These are phyloP conservation scores for Diabrotica virgifera DNA, from an alignment of 1,140 invertebrate genomes.

Conservation along the genomic window DNA sequence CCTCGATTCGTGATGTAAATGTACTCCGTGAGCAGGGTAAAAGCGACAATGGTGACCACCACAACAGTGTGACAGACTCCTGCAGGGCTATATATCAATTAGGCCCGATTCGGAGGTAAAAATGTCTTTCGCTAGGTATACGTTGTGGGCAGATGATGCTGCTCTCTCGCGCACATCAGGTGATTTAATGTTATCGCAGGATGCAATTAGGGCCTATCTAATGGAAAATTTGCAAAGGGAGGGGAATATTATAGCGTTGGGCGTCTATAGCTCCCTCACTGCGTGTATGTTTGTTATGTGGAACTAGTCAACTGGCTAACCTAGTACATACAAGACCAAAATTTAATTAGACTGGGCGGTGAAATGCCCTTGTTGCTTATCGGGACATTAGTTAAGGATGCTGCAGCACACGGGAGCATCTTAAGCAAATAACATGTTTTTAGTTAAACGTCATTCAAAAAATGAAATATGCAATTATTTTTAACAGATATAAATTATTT, in stretches of 20 bases:
- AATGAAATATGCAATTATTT: too few relatives aligned
- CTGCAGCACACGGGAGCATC: too few relatives aligned
- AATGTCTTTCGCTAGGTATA: neutral
- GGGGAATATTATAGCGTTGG: neutral
- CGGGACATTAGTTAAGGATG: too few relatives aligned
- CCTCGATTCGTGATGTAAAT: neutral
- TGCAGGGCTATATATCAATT: slow-evolving; percentile 1
- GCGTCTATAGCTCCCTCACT: too few relatives aligned
- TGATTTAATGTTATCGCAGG: slow-evolving; percentile 1
- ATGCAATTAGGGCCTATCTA: slow-evolving; percentile 1
- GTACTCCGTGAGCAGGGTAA: neutral
- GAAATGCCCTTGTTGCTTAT: too few relatives aligned
- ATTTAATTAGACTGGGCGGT: too few relatives aligned
- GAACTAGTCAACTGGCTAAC: too few relatives aligned
- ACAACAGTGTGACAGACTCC: neutral
- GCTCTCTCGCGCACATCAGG: neutral
- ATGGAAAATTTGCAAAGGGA: neutral
- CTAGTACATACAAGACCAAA: too few relatives aligned
- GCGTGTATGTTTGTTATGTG: too few relatives aligned
- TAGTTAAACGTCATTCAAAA: too few relatives aligned
- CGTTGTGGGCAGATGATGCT: slow-evolving; percentile 1
- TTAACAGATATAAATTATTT: too few relatives aligned
- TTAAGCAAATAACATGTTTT: too few relatives aligned
- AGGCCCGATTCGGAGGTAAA: neutral
- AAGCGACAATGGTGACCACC: neutral